Base-by-base conservation (phyloP, 1,140 invertebrate species). In the Lepidurus couesii region DNA sequence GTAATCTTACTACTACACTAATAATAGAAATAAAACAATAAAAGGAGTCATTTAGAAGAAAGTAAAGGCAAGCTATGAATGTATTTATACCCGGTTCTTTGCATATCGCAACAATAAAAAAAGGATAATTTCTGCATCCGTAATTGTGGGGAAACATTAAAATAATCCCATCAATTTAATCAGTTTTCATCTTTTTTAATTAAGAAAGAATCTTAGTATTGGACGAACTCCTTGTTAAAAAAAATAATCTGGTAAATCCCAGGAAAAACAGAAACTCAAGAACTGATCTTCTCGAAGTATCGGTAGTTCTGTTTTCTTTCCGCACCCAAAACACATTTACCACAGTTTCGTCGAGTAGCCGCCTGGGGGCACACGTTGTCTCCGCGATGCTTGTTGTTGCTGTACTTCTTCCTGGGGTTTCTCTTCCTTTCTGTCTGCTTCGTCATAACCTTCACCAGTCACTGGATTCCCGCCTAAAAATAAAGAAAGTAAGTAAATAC, bases 381-480 rank as follows among this genome's bases (percentile, higher is more conserved):
- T 73, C 34, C 78, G 34, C 24, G 74, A 24, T n/a, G 53, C 26
- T 26, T 44, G 44, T 44, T 78, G 73, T 26, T 79, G 44, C 44
- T 75, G 74, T 45, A 75, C 42, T n/a, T 21, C 24, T 53, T 45
- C 21, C 47, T 79, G 73, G 34, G 78, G 65, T 47, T 47, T 74
- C 42, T 79, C 78, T 26, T 79, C 73, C 74, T 79, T 79, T 43
- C 75, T 44, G 10, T 44, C 44, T 42, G 43, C 10, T 73, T 78
- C 78, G 13, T 73, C 78, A 43, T 79, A 79, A 10, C 78, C 78
- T 42, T 79, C 78, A 74, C 78, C 78, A n/a, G 78, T 79, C 42
- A 79, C 78, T 42, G 78, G 78, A 45, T 79, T 79, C 24, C 78
- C 78, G 76, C 16, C 43, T 34, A 75, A 75, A n/a, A 79, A 79